Conservation (phyloP, 2,888 invertebrate genomes). For the Parochlus steinenii region DNA sequence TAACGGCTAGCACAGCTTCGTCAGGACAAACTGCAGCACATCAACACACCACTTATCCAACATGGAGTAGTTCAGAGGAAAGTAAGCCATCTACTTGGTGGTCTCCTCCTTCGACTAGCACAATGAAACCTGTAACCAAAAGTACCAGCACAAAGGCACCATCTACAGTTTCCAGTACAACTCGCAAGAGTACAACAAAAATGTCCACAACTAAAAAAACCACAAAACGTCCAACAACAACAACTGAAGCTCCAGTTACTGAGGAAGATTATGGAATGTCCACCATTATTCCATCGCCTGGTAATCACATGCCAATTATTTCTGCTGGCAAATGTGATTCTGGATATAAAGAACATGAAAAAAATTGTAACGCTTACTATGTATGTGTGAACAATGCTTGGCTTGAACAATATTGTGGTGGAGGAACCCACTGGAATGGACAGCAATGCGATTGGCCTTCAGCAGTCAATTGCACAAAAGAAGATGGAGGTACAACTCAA, state of each 20-base stretch:
- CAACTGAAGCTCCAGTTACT: constrained; percentile 15
- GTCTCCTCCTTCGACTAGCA: constrained; percentile 19
- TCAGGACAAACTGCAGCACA: constrained; percentile 20
- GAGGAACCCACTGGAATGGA: constrained; percentile 66
- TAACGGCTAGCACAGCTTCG: constrained; percentile 24
- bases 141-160: constrained; percentile 14
- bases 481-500: constrained; percentile 19
- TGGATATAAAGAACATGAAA: constrained; percentile 41
- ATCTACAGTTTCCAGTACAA: constrained; percentile 19
- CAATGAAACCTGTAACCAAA: constrained; percentile 16
- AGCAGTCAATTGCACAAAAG: constrained; percentile 44
- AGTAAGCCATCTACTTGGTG: constrained; percentile 35
- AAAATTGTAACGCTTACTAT: constrained; percentile 58
- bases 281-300: constrained; percentile 31
- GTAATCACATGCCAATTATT: constrained; percentile 28
- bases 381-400: constrained; percentile 59
- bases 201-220: constrained; percentile 19
- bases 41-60: constrained; percentile 22
- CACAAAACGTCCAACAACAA: constrained; percentile 16
- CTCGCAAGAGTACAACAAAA: constrained; percentile 18
- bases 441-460: constrained; percentile 65
- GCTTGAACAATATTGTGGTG: constrained; percentile 56
- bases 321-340: constrained; percentile 23
- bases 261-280: constrained; percentile 7
- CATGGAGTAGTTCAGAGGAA: too few species aligned